Base-by-base conservation (phyloP, 2,888 invertebrate genomes). In the Octonoba sinensis region DNA sequence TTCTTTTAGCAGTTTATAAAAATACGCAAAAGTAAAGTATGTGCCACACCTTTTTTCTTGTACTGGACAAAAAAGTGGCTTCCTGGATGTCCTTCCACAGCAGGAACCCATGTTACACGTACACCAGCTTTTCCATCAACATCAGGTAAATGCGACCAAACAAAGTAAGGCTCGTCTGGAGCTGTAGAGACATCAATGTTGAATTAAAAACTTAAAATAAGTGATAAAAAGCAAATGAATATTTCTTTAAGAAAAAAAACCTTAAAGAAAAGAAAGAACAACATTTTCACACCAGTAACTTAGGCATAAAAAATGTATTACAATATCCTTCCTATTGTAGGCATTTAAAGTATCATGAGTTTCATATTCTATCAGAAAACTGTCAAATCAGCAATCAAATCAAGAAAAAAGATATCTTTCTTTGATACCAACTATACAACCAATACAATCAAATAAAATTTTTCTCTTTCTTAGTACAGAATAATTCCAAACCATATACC, bases 61-160 rank as follows among this genome's bases (percentile, higher is more conserved):
- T 95, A 94, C 87, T 94, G 93, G 0, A 94, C 93, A 86, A 93
- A 95, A 90, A 98, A 99, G 88, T 96, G 95, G 36, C 96, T 95
- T 20, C 99, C 99, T 0, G 96, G 92, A 87, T 93, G 92, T 1
- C 95, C 95, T 81, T 93, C 93, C 8, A 92, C 86, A 27, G 84
- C 75, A 0, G 97, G 96, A 60, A 92, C 88, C 97, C 97, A 99
- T 20, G 91, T 92, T 0, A 96, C 92, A 82, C 92, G 91, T 51
- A 95, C 92, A 79, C 92, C 93, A 2, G 94, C 93, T 44, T 92
- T 91, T 12, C 93, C 93, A 86, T 93, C 93, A 64, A 93, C 92
- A 16, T 92, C 92, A 0, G 93, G 92, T 69, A 93, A 86, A 3
- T 92, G 91, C 82, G 91, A 90, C 89, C 93, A 93, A 46, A 90